Evolutionary conservation across 1,140 invertebrate species (phyloP), one percentile per base, ranked within the genome.

Genomic region (Zaprionus camerounensis): DNA sequence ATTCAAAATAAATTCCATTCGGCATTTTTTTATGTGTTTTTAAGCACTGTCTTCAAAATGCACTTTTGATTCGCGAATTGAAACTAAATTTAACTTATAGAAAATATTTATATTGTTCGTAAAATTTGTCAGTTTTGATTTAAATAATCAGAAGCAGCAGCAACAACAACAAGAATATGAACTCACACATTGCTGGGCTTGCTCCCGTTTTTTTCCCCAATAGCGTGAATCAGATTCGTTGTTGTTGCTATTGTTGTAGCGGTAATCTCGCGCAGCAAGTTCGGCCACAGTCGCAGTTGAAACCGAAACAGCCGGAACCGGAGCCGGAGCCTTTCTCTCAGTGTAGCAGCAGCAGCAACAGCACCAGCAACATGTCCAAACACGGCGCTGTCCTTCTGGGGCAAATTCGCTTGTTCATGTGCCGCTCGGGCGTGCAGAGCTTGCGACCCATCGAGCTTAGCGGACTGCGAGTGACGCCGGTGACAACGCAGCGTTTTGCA

Each of bases 351-450:
- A 51, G 59, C 46, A 20, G 20, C 20, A 22, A 9, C 31, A 53
- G n/a, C 41, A 11, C 26, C 36, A 17, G 44, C 38, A 81, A 26
- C 53, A 88, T 88, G 84, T 84, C 85, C 71, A 84, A 83, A 76
- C 76, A 72, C 76, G 84, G 80, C 72, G 73, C 74, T 61, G 59
- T 81, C 69, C 76, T 85, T 57, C 71, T 87, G n/a, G 87, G 80
- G 71, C 83, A 72, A 78, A 69, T 91, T 41, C 80, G 83, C 58
- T 74, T 88, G 69, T 67, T 92, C 61, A 70, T 92, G 51, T 75
- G 81, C 17, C 83, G 77, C 15, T 69, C 82, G 5, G 26, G n/a
- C 51, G 64, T 46, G 7, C 41, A 46, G 41, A 46, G 73, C 67
- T 41, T 71, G 28, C 67, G 69, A 38, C 66, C 38, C 3, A 65